A percentile compares a stretch with the other conserved stretches of the same genome.
Evolutionary conservation across 2,888 invertebrate genomes (phyloP).

Genomic region (Nudaria mundana): DNA sequence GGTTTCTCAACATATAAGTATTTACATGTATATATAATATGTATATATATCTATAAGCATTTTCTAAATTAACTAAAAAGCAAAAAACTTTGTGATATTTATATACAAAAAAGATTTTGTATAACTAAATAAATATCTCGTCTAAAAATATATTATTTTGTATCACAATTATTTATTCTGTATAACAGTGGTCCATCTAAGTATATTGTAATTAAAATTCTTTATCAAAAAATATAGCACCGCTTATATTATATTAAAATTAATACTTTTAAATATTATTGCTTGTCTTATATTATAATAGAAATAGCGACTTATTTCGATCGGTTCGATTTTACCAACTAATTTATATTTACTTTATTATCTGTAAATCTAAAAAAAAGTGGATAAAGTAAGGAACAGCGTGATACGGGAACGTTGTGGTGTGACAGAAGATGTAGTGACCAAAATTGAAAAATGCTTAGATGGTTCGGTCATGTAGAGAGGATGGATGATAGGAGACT

Average conservation of each 20-base stretch:
- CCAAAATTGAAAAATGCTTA: too few relatives aligned
- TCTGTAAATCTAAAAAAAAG: too few relatives aligned
- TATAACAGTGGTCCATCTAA: conserved; percentile 59
- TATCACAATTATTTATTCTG: conserved; percentile 61
- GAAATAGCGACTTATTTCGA: too few relatives aligned
- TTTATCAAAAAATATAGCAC: conserved; percentile 46
- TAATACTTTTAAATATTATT: too few relatives aligned
- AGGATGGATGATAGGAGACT: too few relatives aligned
- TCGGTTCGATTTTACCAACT: too few relatives aligned
- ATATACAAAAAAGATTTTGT: conserved; percentile 47
- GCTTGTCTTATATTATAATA: too few relatives aligned
- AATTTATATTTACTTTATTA: too few relatives aligned
- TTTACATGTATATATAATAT: conserved; percentile 32
- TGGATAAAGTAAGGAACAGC: too few relatives aligned
- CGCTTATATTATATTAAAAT: conserved; percentile 13
- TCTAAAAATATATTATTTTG: conserved; percentile 67
- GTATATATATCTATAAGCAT: conserved; percentile 33
- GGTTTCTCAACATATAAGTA: conserved; percentile 44
- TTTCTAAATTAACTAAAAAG: conserved; percentile 42
- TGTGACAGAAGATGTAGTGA: too few relatives aligned
- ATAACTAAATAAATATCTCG: conserved; percentile 54
- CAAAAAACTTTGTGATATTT: conserved; percentile 54
- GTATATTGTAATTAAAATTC: conserved; percentile 23
- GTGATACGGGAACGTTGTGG: too few relatives aligned
- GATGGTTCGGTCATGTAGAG: too few relatives aligned